Evolutionary conservation across 2,113 vertebrate genomes (phyloP).

Genomic region (Albula glossodonta): DNA sequence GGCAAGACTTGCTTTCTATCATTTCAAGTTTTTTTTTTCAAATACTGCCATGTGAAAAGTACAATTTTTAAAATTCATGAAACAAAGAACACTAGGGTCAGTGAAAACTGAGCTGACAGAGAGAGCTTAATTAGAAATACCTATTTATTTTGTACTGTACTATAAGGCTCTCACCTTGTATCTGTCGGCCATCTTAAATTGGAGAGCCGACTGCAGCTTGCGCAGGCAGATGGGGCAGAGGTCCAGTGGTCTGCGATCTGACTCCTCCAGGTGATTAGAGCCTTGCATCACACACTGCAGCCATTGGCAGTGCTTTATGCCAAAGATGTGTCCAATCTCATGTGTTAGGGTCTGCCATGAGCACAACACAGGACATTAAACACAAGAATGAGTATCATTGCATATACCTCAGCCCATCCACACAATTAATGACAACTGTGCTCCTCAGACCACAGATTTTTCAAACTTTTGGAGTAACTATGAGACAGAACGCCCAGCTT

Average conservation of each 20-base stretch:
- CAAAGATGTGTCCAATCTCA: conserved; percentile 71
- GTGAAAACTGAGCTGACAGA: not conserved
- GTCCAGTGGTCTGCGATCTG: conserved; percentile 59
- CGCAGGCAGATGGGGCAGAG: conserved; percentile 72
- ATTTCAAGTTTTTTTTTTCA: no score
- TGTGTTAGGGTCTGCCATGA: conserved; percentile 62
- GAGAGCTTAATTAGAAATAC: not conserved
- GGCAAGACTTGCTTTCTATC: no score
- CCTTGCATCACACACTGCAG: conserved; percentile 73
- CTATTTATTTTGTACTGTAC: not conserved
- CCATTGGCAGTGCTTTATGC: conserved; percentile 72
- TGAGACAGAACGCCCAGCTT: no score
- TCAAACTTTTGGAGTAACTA: no score
- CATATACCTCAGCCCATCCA: no score
- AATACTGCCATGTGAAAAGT: no score
- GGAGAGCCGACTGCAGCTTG: conserved; percentile 58
- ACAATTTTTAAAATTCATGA: no score
- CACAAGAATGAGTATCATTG: no score
- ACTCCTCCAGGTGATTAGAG: conserved; percentile 74
- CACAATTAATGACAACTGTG: no score
- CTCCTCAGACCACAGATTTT: no score
- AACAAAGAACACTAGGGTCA: no score
- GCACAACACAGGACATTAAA: not conserved
- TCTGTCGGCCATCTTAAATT: conserved; percentile 58
- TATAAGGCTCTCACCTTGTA: conserved; percentile 33